Evolutionary conservation across 2,113 vertebrate genomes (phyloP).

Genomic region (Eupsittula cactorum): DNA sequence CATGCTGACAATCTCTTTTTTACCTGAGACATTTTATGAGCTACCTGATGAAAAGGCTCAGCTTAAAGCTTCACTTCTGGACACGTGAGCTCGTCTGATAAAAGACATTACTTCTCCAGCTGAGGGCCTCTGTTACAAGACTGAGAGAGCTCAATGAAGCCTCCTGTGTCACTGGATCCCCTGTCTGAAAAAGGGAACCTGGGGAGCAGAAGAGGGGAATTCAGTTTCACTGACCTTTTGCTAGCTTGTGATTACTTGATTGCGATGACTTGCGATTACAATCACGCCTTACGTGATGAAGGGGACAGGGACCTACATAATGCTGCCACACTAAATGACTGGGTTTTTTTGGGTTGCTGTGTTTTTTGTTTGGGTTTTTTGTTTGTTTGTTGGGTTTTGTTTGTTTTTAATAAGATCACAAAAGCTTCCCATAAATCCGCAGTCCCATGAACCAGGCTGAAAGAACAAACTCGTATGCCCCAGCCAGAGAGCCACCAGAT

Average conservation of each 20-base stretch:
- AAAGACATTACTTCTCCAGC: neutral
- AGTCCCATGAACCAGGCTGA: neutral
- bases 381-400: neutral
- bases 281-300: neutral
- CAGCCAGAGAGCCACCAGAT: neutral
- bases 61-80: neutral
- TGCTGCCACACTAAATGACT: neutral
- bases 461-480: neutral
- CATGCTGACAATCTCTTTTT: neutral
- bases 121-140: neutral
- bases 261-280: neutral
- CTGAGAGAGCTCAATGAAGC: neutral
- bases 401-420: neutral
- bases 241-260: neutral
- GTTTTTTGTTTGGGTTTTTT: neutral
- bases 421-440: neutral
- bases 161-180: neutral
- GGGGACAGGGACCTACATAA: neutral
- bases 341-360: neutral
- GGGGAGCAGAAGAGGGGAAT: neutral
- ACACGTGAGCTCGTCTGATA: neutral
- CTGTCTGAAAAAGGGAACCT: neutral
- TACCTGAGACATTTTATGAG: neutral
- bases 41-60: neutral
- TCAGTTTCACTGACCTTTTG: neutral